Evolutionary conservation across 1,140 invertebrate genomes (phyloP), one percentile per base, ranked within the genome.

Genomic region (Samia ricini): DNA sequence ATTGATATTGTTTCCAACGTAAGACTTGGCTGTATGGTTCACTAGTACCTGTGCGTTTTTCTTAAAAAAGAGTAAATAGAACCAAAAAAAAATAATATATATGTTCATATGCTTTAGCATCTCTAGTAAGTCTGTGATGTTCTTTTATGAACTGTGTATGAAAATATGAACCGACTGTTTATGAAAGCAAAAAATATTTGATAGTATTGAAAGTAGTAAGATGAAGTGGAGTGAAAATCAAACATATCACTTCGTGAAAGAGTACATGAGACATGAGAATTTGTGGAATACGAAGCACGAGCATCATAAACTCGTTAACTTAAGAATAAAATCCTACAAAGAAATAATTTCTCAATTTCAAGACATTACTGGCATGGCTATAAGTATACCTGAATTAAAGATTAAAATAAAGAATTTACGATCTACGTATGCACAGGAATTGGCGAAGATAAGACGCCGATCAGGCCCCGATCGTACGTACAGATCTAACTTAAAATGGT

Each of bases 401-500:
- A 76, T 76, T 2, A 91, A 91, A 77, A 88, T 91, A 57, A 91
- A 86, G 64, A 90, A 79, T 60, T 73, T 91, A 1, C 72, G 85
- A 59, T 84, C 80, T 0, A 91, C 88, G 4, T 91, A 91, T 58
- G 56, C 62, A 4, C 86, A 91, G 68, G 89, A 91, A 71, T 52
- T 91, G 10, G 63, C 64, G 0, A 91, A 91, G 74, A 90, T 91
- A 65, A 72, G 68, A 21, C 63, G 66, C 6, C 63, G 81, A 1
- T 83, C 85, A 1, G 58, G 58, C 4, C 71, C 77, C 4, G 66
- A 77, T 3, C 74, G 66, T 7, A 61, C 64, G 7, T 89, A 85
- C 50, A 79, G 69, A 61, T 76, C 85, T 0, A 74, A 67, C 12
- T 77, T 89, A 12, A 81, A 78, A 64, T 90, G 88, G 86, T 90